Evolutionary conservation across 2,888 invertebrate species (phyloP), one percentile per base, ranked within the genome.

Genomic region (Auanema freiburgensis): DNA sequence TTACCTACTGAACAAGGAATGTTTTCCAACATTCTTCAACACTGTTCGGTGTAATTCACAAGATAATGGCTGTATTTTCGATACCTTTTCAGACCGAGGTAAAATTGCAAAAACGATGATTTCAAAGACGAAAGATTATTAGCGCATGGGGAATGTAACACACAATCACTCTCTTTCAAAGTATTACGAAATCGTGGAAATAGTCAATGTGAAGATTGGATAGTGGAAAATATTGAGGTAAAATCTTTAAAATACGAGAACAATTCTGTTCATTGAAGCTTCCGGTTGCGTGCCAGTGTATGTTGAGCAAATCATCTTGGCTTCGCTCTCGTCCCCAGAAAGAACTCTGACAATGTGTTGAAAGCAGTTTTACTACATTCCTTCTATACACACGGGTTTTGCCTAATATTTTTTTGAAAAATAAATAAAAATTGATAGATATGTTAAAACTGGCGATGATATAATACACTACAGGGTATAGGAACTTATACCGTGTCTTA

Each of bases 11-110:
- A 57, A 60, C 42, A 14, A 49, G 0, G 69, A 77, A 50, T 81
- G 81, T 53, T 81, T 81, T 52, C 81, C 81, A 1, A 62, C 65
- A 23, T 78, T 79, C 42, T 66, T 81, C 65, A 81, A 81, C 60
- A 65, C 80, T 0, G 69, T 81, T 21, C 66, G 70, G 21, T 81
- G 81, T 63, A 72, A 79, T 53, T 67, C 70, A 33, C 63, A 69
- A 21, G 80, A 80, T 23, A 67, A 60, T 54, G 69, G 69, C 23
- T 80, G 80, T 60, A 77, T 80, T 44, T 80, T 71, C 50, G 78
- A 81, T 53, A 66, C 74, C 4, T 68, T 70, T 16, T 73, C 80
- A 0, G 72, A 71, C 40, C 62, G 54, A 53, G 74, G 78, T 77
- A 12, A 54, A 43, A 25, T 33, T 25, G 18, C 64, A 51, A 44